A percentile compares a stretch with the other conserved stretches of the same genome.
Evolutionary conservation across 1,140 invertebrate species (phyloP).

Genomic region (Caenorhabditis tropicalis): DNA sequence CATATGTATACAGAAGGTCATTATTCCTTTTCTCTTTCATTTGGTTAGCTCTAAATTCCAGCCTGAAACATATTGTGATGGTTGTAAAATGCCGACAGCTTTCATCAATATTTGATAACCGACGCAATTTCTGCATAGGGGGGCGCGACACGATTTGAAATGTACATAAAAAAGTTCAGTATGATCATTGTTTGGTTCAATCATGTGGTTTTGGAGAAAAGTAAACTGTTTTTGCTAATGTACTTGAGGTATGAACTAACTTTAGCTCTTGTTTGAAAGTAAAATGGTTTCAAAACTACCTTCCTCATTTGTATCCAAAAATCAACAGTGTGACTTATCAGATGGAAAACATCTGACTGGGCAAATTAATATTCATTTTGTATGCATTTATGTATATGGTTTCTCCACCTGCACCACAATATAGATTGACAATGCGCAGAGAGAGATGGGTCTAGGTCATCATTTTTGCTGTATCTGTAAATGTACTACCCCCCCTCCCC

Average conservation of each 20-base stretch:
- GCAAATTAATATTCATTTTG: no score
- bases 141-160: neutral
- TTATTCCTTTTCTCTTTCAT: neutral
- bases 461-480: no score
- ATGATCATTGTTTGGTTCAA: constrained; percentile 31
- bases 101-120: constrained; percentile 32
- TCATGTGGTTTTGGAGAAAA: constrained; percentile 36
- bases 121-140: neutral
- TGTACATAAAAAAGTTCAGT: constrained; percentile 18
- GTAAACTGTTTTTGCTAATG: constrained; percentile 29
- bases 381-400: no score
- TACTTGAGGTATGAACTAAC: neutral
- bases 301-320: no score
- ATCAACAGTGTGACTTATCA: no score
- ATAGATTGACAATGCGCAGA: no score
- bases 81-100: neutral
- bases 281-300: no score
- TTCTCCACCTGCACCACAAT: no score
- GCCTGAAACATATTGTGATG: neutral
- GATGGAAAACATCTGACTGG: no score
- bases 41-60: neutral
- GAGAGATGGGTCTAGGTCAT: no score
- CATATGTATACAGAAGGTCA: neutral
- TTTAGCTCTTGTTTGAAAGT: neutral
- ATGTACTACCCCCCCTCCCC: no score